phyloP scores from a whole-genome alignment of 2,113 vertebrate genomes.

The Platichthys flesus region DNA sequence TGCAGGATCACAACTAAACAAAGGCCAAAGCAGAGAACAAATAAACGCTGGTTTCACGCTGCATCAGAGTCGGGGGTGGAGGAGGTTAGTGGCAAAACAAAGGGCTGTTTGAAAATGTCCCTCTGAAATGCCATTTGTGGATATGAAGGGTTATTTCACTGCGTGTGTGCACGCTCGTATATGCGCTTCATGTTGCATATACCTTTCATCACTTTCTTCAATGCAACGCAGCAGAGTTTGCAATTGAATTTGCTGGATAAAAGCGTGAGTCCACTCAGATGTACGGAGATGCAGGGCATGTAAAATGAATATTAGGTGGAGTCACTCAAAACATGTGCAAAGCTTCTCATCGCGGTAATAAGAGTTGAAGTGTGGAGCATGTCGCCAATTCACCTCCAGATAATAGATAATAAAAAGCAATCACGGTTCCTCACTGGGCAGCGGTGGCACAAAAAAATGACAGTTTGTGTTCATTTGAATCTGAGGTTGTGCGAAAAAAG shows the following conservation, averaged over 20 bases:
- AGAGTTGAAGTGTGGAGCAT: background rate
- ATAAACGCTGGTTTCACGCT: background rate
- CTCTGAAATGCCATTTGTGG: conserved; percentile 1
- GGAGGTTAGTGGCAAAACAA: background rate
- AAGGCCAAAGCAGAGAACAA: conserved; percentile 29
- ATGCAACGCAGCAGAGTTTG: background rate
- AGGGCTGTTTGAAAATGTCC: conserved; percentile 5
- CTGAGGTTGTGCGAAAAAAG: conserved; percentile 46
- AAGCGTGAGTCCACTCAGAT: background rate
- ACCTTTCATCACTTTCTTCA: conserved; percentile 12
- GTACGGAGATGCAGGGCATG: background rate
- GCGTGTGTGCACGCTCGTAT: background rate
- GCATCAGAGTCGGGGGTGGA: conserved; percentile 10
- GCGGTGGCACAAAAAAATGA: background rate
- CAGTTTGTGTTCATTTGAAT: background rate
- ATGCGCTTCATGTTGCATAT: background rate
- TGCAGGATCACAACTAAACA: conserved; percentile 44
- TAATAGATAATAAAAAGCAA: background rate
- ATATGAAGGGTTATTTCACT: conserved; percentile 12
- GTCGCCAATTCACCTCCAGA: conserved; percentile 2
- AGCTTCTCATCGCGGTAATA: background rate
- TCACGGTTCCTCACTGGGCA: background rate
- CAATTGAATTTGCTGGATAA: background rate
- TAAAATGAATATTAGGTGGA: background rate
- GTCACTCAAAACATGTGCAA: background rate